phyloP scores from a whole-genome alignment of 2,888 invertebrate genomes.

The Hofmannophila pseudospretella region DNA sequence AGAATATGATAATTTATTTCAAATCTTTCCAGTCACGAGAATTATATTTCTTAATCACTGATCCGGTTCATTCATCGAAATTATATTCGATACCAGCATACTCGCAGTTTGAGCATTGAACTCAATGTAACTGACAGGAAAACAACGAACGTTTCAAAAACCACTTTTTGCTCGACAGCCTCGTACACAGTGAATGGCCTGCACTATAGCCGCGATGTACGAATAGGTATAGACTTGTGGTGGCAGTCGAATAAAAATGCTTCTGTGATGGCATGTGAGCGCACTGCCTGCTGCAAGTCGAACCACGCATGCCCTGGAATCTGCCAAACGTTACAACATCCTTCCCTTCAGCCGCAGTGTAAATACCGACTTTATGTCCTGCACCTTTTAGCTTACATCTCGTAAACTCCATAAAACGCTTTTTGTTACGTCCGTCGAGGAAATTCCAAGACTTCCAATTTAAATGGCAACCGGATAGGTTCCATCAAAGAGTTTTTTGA shows the following conservation, averaged over 20 bases:
- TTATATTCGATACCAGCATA: background rate
- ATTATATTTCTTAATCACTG: background rate
- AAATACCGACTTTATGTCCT: slow-evolving; percentile 43
- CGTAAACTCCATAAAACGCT: slow-evolving; percentile 25
- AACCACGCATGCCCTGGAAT: slow-evolving; percentile 40
- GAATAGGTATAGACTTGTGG: slow-evolving; percentile 6
- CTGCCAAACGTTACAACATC: slow-evolving; percentile 42
- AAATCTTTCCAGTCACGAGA: background rate
- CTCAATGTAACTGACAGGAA: slow-evolving; percentile 10
- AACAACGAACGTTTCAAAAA: slow-evolving; percentile 15
- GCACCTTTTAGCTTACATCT: slow-evolving; percentile 27
- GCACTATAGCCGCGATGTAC: slow-evolving; percentile 12
- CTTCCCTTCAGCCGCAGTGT: slow-evolving; percentile 25
- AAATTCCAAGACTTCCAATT: slow-evolving; percentile 60
- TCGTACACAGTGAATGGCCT: slow-evolving; percentile 41
- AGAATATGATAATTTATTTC: background rate
- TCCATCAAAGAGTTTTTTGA: slow-evolving; percentile 30
- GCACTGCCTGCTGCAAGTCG: slow-evolving; percentile 32
- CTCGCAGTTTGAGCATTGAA: background rate
- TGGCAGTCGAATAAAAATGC: slow-evolving; percentile 41
- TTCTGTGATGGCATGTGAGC: slow-evolving; percentile 45
- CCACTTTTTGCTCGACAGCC: slow-evolving; percentile 36
- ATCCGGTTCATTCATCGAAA: slow-evolving; percentile 17
- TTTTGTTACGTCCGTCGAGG: slow-evolving; percentile 52
- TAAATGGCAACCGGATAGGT: slow-evolving; percentile 53